Conservation (phyloP, 92 coral and sea anemone genomes). For the Phenganax marumi region DNA sequence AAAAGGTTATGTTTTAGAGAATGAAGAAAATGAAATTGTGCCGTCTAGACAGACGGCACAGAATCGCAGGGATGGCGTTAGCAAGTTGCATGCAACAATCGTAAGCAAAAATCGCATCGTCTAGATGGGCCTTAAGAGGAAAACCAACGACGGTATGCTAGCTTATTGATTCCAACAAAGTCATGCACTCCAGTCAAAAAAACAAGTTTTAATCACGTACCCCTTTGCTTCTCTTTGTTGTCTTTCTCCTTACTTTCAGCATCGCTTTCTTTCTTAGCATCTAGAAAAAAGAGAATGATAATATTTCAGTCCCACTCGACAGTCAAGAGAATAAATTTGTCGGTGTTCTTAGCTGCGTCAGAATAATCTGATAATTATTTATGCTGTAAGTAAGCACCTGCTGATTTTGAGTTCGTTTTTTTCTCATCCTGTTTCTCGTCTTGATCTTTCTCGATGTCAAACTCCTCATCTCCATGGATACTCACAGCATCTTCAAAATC, state of each 20-base stretch:
- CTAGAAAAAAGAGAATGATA: neutral
- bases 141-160: too few relatives aligned
- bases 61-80: too few relatives aligned
- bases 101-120: too few relatives aligned
- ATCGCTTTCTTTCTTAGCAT: neutral
- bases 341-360: too few relatives aligned
- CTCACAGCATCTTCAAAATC: conserved; percentile 81
- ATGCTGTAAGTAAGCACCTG: neutral
- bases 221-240: neutral
- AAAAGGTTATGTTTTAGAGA: too few relatives aligned
- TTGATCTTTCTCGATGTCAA: conserved; percentile 85
- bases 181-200: too few relatives aligned
- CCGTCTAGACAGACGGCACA: too few relatives aligned
- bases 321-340: neutral
- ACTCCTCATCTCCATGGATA: conserved; percentile 95
- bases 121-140: too few relatives aligned
- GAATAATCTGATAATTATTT: neutral
- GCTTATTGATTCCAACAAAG: too few relatives aligned
- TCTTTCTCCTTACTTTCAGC: neutral
- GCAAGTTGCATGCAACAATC: too few relatives aligned
- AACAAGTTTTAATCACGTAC: neutral
- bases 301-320: neutral
- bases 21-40: too few relatives aligned
- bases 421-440: conserved; percentile 22
- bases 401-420: neutral